Percentiles rank a stretch among this genome's conserved stretches.
These are phyloP conservation scores for Anser cygnoides DNA, from an alignment of 2,113 vertebrate genomes.

Conservation along the genomic window DNA sequence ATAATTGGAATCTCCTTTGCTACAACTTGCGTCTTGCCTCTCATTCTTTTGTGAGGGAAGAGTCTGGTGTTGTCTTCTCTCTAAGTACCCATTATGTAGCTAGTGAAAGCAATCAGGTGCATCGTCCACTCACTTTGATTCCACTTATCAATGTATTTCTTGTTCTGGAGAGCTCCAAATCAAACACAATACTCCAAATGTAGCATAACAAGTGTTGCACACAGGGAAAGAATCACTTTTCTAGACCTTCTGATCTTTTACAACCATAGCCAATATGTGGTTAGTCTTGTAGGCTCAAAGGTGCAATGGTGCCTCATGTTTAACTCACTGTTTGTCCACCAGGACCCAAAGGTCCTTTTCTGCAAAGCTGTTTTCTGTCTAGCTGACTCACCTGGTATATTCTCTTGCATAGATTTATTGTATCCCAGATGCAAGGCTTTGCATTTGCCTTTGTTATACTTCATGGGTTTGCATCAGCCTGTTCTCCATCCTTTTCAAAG, in stretches of 20 bases:
- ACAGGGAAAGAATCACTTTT: neutral
- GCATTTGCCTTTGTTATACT: neutral
- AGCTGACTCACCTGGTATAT: neutral
- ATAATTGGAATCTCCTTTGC: neutral
- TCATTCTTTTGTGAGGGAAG: neutral
- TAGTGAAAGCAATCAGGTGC: neutral
- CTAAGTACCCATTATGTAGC: neutral
- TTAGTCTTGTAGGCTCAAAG: neutral
- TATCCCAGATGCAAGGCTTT: neutral
- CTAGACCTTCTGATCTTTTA: neutral
- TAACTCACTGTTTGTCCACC: neutral
- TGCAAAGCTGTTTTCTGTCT: neutral
- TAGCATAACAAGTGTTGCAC: neutral
- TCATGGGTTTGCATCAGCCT: neutral
- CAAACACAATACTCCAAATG: neutral
- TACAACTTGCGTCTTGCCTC: neutral
- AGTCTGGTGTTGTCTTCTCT: neutral
- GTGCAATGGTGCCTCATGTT: neutral
- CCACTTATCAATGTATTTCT: neutral
- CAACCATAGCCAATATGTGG: neutral
- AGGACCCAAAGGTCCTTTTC: neutral
- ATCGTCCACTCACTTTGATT: neutral
- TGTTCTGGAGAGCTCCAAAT: neutral
- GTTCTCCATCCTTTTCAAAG: neutral
- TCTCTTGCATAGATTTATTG: neutral